Evolutionary conservation across 2,113 vertebrate genomes (phyloP).

Genomic region (Pomatorhinus ruficollis): DNA sequence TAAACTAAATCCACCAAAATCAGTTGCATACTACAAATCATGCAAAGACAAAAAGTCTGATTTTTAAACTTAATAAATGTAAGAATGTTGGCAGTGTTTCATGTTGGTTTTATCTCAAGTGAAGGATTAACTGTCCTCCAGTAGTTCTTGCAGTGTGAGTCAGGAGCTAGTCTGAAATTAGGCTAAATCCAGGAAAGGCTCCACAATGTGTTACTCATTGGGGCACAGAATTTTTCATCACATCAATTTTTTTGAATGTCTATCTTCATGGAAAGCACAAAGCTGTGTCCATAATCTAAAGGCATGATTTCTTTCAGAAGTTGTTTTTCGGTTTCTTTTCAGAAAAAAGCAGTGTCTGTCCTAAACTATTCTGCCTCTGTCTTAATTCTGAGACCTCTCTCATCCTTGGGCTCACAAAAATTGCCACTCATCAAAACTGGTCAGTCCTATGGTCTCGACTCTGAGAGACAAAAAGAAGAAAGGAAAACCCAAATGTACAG

Average conservation of each 20-base stretch:
- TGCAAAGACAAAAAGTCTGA: background rate
- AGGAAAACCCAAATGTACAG: background rate
- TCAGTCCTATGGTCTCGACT: background rate
- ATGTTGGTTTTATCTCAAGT: background rate
- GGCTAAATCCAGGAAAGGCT: background rate
- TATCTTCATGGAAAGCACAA: background rate
- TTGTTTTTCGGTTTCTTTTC: background rate
- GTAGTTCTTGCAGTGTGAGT: background rate
- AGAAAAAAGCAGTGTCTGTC: background rate
- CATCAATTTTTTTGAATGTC: background rate
- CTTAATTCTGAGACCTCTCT: background rate
- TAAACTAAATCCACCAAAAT: background rate
- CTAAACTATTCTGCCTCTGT: background rate
- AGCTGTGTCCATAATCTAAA: background rate
- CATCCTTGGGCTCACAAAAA: background rate
- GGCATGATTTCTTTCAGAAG: background rate
- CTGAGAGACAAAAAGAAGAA: background rate
- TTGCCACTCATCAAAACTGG: accelerated
- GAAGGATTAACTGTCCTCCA: background rate
- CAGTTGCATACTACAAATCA: background rate
- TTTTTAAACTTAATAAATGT: background rate
- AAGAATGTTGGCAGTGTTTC: background rate
- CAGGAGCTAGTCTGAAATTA: constrained; percentile 19
- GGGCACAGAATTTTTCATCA: background rate
- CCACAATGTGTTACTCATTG: background rate